These are phyloP conservation scores for Crypturellus tataupa DNA, from an alignment of 2,797 vertebrate genomes.

Conservation along the genomic window DNA sequence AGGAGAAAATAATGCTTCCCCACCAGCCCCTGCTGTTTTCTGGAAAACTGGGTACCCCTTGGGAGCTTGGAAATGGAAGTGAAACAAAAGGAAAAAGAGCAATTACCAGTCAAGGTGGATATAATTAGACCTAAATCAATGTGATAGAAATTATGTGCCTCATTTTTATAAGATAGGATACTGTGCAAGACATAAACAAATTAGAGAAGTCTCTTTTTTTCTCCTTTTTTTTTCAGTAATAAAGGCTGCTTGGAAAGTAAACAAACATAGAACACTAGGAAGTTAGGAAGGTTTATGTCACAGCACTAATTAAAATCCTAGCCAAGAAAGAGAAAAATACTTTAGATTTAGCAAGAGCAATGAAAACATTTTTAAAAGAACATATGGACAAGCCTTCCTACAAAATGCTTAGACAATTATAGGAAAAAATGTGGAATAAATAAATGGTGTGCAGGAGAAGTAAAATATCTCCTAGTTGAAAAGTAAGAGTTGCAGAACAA, in stretches of 20 bases:
- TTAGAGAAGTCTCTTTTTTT: neutral
- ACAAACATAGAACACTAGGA: neutral
- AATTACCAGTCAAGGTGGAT: constrained; percentile 48
- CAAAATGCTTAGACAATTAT: constrained; percentile 1
- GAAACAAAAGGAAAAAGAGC: constrained; percentile 21
- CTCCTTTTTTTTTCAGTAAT: neutral
- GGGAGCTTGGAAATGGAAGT: neutral
- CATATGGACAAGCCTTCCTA: constrained; percentile 18
- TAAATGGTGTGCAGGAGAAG: neutral
- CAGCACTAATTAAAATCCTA: constrained; percentile 44
- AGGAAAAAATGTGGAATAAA: neutral
- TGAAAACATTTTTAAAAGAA: constrained; percentile 52
- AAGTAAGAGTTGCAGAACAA: neutral
- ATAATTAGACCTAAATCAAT: constrained; percentile 46
- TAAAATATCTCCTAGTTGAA: neutral
- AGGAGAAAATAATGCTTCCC: neutral
- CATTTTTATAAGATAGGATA: constrained; percentile 37
- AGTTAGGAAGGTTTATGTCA: constrained; percentile 26
- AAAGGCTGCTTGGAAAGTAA: constrained; percentile 41
- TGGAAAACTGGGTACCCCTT: neutral
- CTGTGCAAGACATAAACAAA: constrained; percentile 37
- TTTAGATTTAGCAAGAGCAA: constrained; percentile 49
- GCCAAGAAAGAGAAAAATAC: constrained; percentile 38
- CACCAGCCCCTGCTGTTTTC: neutral
- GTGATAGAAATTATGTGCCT: constrained; percentile 49